Base-by-base conservation (phyloP, 2,113 vertebrate genomes). In the Rhinolophus ferrumequinum region DNA sequence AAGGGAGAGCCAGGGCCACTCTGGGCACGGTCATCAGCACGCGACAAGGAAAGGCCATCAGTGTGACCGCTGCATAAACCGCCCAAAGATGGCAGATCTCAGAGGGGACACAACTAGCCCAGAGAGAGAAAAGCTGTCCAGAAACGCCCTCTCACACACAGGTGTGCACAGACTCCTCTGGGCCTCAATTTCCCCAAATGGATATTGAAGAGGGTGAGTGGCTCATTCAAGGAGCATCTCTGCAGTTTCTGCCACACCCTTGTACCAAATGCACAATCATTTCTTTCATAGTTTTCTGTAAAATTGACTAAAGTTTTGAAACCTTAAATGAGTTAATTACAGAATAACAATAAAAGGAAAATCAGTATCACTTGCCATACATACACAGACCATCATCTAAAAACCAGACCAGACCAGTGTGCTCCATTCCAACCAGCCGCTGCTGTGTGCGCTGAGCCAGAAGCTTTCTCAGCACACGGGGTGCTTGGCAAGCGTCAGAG, bases 341-440 rank as follows among this genome's bases (percentile, higher is more conserved):
- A 77, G 94, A 92, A 93, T n/a, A 86, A 11, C 8, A 10, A 26
- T 47, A 64, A 73, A 70, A 92, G 28, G 80, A 96, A 92, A 93
- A 66, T 2, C 19, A 62, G 38, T 52, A 75, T 73, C 22, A 28
- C 26, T 60, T 33, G 66, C 41, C 14, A 18, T 54, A 80, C 76
- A 92, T 14, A 35, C n/a, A 44, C 1, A 52, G 69, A 35, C 30
- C 60, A 86, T n/a, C 50, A 50, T 58, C 4, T 3, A n/a, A 35
- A 30, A 41, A 38, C 18, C 83, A 66, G n/a, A 86, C 26, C n/a
- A 50, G 41, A 86, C 21, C n/a, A 50, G 6, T 2, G 0, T 56
- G 10, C 38, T 87, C 58, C 44, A 54, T 52, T 87, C 38, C 30
- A 83, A 96, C 10, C 54, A 69, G 28, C 28, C 4, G 47, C 18